A percentile compares a stretch with the other conserved stretches of the same genome.
Evolutionary conservation across 1,140 invertebrate genomes (phyloP).

Genomic region (Drosophila grimshawi): DNA sequence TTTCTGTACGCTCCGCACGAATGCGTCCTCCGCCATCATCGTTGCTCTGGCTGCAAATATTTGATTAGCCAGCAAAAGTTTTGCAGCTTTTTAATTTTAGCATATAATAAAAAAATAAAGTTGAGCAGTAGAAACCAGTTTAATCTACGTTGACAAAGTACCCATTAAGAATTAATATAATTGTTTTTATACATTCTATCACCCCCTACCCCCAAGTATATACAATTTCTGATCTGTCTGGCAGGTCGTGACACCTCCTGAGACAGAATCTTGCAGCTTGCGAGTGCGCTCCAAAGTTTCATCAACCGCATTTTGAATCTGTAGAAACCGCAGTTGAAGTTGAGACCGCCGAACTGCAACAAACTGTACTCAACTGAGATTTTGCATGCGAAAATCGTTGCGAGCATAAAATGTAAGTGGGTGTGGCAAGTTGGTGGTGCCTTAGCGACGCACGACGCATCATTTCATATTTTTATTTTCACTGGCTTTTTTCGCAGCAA

Average conservation of each 20-base stretch:
- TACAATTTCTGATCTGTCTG: constrained; percentile 13
- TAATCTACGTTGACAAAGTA: constrained; percentile 16
- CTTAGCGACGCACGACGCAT: constrained; percentile 15
- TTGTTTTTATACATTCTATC: constrained; percentile 28
- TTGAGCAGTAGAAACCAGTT: constrained; percentile 1
- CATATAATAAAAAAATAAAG: constrained; percentile 51
- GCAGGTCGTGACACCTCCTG: constrained; percentile 22
- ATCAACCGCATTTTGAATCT: constrained; percentile 59
- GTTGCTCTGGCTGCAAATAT: constrained; percentile 67
- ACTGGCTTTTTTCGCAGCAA: constrained; percentile 30
- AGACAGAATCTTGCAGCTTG: constrained; percentile 25
- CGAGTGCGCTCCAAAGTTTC: constrained; percentile 60
- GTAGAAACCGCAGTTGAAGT: constrained; percentile 60
- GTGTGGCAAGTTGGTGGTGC: constrained; percentile 1
- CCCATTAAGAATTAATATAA: constrained; percentile 38
- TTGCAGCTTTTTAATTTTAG: constrained; percentile 64
- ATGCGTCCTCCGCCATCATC: constrained; percentile 34
- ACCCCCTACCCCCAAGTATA: neutral
- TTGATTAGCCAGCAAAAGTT: constrained; percentile 77
- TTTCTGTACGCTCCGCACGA: constrained; percentile 59
- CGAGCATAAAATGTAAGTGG: neutral
- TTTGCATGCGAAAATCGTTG: constrained; percentile 15
- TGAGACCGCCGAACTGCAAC: constrained; percentile 20
- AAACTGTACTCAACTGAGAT: constrained; percentile 50
- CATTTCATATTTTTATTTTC: constrained; percentile 47